phyloP scores from a whole-genome alignment of 2,888 invertebrate species.

The Eupithecia exiguata region DNA sequence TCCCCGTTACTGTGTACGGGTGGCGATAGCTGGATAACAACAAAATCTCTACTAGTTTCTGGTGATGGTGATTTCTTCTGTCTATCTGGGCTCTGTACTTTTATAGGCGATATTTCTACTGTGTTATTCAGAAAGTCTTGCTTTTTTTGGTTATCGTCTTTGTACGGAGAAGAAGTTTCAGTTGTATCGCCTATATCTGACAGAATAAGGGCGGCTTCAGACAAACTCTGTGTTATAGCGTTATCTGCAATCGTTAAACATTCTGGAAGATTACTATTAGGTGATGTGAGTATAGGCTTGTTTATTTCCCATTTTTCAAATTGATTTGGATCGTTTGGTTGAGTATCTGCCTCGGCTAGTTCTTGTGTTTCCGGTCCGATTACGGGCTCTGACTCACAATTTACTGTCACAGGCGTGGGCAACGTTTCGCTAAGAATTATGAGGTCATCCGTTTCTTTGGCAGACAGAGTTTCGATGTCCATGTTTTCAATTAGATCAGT shows the following conservation, averaged over 20 bases:
- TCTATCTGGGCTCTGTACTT: conserved; percentile 69
- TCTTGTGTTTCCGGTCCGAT: conserved; percentile 60
- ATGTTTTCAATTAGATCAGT: conserved; percentile 64
- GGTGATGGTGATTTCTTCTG: conserved; percentile 65
- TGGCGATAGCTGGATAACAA: conserved; percentile 69
- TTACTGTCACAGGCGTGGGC: conserved; percentile 45
- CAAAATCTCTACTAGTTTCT: conserved; percentile 69
- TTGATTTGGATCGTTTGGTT: conserved; percentile 55
- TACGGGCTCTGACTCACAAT: conserved; percentile 51
- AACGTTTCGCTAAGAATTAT: conserved; percentile 56
- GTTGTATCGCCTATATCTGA: conserved; percentile 44
- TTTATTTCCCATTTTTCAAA: conserved; percentile 20
- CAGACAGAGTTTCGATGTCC: conserved; percentile 63
- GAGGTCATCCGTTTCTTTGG: conserved; percentile 49
- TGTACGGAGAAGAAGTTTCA: conserved; percentile 70
- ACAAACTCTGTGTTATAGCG: conserved; percentile 21
- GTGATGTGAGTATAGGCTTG: not conserved
- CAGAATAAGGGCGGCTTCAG: conserved; percentile 6
- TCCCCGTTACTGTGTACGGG: conserved; percentile 74
- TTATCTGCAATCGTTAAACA: conserved; percentile 5
- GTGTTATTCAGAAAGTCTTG: conserved; percentile 84
- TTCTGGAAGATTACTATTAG: not conserved
- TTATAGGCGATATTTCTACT: conserved; percentile 85
- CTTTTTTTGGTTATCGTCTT: conserved; percentile 70
- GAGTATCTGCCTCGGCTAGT: conserved; percentile 71